Evolutionary conservation across 2,113 vertebrate genomes (phyloP).

Genomic region (Lampris megalopsis): DNA sequence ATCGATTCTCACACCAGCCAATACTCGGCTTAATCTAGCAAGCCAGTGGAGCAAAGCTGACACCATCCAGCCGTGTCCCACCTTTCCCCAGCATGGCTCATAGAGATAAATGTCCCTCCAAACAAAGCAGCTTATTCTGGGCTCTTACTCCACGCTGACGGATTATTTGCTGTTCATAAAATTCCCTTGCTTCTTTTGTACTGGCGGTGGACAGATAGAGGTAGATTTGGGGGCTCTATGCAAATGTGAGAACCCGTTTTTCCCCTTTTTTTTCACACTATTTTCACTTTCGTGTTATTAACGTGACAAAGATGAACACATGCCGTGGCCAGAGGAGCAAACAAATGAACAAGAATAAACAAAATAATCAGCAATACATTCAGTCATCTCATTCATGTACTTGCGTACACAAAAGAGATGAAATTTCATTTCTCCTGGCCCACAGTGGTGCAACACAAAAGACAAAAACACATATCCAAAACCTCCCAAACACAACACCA

Average conservation of each 20-base stretch:
- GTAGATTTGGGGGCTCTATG: not conserved
- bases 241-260: not conserved
- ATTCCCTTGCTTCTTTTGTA: constrained; percentile 28
- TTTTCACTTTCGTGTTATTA: no score
- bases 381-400: no score
- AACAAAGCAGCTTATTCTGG: constrained; percentile 58
- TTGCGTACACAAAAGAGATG: no score
- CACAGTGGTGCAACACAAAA: no score
- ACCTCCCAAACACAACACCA: no score
- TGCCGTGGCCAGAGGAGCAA: no score
- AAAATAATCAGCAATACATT: no score
- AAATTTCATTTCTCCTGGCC: no score
- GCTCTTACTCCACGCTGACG: constrained; percentile 37
- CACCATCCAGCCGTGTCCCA: constrained; percentile 64
- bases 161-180: constrained; percentile 54
- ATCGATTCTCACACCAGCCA: constrained; percentile 76
- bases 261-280: no score
- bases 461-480: no score
- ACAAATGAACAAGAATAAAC: no score
- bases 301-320: no score
- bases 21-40: constrained; percentile 72
- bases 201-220: constrained; percentile 2
- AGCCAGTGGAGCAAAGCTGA: constrained; percentile 71
- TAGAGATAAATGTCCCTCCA: constrained; percentile 62
- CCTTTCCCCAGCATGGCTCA: constrained; percentile 43